A percentile compares a stretch with the other conserved stretches of the same genome.
Evolutionary conservation across 2,113 vertebrate species (phyloP).

Genomic region (human (Homo sapiens)): DNA sequence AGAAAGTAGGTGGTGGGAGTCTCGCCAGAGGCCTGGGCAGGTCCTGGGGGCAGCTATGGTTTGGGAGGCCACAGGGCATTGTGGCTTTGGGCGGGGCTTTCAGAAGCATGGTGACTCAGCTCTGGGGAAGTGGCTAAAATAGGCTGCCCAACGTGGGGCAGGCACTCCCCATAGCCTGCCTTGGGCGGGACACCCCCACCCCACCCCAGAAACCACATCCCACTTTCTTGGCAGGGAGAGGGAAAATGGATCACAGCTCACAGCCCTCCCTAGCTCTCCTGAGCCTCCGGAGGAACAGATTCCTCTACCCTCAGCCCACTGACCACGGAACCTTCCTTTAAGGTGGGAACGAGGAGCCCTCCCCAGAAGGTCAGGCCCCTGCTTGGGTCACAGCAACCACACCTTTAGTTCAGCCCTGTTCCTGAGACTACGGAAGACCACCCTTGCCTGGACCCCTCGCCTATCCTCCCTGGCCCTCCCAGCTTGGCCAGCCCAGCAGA

Average conservation of each 20-base stretch:
- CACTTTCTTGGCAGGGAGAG: background rate
- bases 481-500: background rate
- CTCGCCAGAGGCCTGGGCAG: background rate
- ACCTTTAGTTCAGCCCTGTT: background rate
- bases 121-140: constrained; percentile 51
- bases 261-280: background rate
- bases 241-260: background rate
- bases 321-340: background rate
- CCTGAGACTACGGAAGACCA: background rate
- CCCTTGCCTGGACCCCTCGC: background rate
- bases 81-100: background rate
- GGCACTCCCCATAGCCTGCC: background rate
- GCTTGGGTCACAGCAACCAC: background rate
- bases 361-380: background rate
- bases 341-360: background rate
- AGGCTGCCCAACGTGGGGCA: background rate
- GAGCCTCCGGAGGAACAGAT: background rate
- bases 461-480: background rate
- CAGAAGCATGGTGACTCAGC: constrained; percentile 49
- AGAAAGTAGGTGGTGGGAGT: background rate
- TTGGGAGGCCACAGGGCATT: background rate
- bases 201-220: background rate
- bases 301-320: background rate
- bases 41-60: background rate
- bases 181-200: background rate